Evolutionary conservation across 2,797 vertebrate species (phyloP), one percentile per base, ranked within the genome.

Genomic region (Stomatorhinus walkeri): DNA sequence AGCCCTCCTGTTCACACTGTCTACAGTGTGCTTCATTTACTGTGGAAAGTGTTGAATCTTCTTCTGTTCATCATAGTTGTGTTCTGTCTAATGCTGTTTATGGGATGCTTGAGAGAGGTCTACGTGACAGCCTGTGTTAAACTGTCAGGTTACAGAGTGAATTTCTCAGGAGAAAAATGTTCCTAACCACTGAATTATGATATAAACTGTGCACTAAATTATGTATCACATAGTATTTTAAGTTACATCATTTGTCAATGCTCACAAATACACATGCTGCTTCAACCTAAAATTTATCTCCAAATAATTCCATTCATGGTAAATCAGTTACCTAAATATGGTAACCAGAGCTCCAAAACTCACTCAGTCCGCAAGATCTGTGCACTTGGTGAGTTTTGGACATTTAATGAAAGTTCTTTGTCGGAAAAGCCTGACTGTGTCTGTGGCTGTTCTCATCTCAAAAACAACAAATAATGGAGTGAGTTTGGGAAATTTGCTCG

Each of bases 41-140:
- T 86, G 49, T 76, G 89, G 52, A 46, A 48, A 76, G 54, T 72
- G 81, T 40, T 54, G 59, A 85, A 56, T 7, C 48, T 81, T 84
- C 89, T 22, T 54, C 79, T 85, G 79, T 22, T 88, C 87, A 48
- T 88, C 59, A 48, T 87, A 86, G 89, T 48, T 56, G 59, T 36
- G 10, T 85, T 85, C 83, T 90, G 88, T 87, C 85, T 90, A 91
- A 90, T 90, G 84, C 91, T 88, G 88, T 89, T 88, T 43, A 88
- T 91, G 87, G 85, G 76, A 81, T 9, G 22, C 40, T 81, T 0
- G 16, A 76, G 87, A 90, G 86, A 91, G 91, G 85, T 68, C 76
- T 88, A 90, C 52, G 88, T 92, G 91, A 91, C 93, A 92, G 91
- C 83, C 52, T 68, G 89, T 76, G 12, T 89, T 89, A 87, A 83